A percentile compares a stretch with the other conserved stretches of the same genome.
phyloP scores from a whole-genome alignment of 2,797 vertebrate genomes.

The Microctenopoma steveboyesi region DNA sequence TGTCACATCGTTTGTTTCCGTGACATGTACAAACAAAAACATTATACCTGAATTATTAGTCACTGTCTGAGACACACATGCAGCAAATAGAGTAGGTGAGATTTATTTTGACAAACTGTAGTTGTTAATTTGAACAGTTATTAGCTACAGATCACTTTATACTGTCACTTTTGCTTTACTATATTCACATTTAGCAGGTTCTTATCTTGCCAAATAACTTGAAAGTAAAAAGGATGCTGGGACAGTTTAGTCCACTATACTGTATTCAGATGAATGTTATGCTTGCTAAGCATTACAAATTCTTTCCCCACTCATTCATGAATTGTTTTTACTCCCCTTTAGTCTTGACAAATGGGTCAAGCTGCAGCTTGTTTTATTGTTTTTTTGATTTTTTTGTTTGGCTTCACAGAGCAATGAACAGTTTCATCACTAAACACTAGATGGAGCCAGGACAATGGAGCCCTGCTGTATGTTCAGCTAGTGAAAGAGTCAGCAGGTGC shows the following conservation, averaged over 20 bases:
- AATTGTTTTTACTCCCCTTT: constrained; percentile 14
- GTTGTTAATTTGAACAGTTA: background rate
- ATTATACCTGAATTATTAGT: constrained; percentile 7
- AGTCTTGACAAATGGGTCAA: constrained; percentile 22
- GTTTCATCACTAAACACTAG: constrained; percentile 61
- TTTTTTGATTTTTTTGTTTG: background rate
- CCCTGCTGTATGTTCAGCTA: background rate
- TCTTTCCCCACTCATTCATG: background rate
- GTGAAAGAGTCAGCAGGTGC: background rate
- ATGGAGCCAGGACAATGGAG: constrained; percentile 52
- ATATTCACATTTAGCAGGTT: background rate
- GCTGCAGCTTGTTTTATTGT: constrained; percentile 37
- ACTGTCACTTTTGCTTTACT: background rate
- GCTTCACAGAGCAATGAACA: background rate
- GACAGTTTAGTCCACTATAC: background rate
- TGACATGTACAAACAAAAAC: constrained; percentile 48
- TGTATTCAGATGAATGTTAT: background rate
- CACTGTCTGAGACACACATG: constrained; percentile 4
- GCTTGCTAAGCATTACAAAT: background rate
- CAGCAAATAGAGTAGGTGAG: no score
- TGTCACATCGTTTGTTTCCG: constrained; percentile 40
- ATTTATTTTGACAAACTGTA: constrained; percentile 2
- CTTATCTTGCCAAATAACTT: background rate
- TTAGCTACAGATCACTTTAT: no score
- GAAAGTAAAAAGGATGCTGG: background rate